Evolutionary conservation across 1,140 invertebrate species (phyloP), one percentile per base, ranked within the genome.

Genomic region (Drosophila gunungcola): DNA sequence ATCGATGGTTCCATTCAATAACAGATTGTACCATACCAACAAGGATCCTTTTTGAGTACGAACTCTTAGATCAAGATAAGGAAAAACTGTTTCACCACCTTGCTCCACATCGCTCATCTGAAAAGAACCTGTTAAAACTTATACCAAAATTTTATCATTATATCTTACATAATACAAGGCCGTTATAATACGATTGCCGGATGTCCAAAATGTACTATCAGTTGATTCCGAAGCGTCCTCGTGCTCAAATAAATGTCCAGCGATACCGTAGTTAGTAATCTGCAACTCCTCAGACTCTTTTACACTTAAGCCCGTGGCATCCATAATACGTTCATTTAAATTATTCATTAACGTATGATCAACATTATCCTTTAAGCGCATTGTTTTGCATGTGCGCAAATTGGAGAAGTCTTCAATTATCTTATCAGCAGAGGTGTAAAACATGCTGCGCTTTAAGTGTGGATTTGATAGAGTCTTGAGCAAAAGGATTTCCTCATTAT

Each of bases 71-170:
- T 39, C 41, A n/a, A 67, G 29, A 12, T 46, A 6, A 0, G 61
- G 65, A 48, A 69, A 69, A 21, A 54, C 3, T 6, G 61, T 69
- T 39, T 69, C 60, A n/a, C 65, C 65, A 25, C 65, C 65, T 25
- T 63, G 60, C 13, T 46, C 3, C 2, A 69, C 61, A 13, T 65
- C 13, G 7, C 65, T 69, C n/a, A 69, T 16, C 61, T 69, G 3
- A 7, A 39, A 39, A 32, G 12, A 53, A 32, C 2, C 5, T 25
- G 4, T 11, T 27, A 12, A 4, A 29, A 16, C 6, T 27, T 21
- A 21, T 21, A 43, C 4, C 6, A 2, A 29, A 2, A 29, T 29
- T 4, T 3, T 7, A 3, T 7, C 1, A 21, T 7, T n/a, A 13
- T 3, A 10, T n/a, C 57, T 53, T 53, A 69, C 65, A 11, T 64